Evolutionary conservation across 2,797 vertebrate species (phyloP), one percentile per base, ranked within the genome.

Genomic region (Acropternis orthonyx): DNA sequence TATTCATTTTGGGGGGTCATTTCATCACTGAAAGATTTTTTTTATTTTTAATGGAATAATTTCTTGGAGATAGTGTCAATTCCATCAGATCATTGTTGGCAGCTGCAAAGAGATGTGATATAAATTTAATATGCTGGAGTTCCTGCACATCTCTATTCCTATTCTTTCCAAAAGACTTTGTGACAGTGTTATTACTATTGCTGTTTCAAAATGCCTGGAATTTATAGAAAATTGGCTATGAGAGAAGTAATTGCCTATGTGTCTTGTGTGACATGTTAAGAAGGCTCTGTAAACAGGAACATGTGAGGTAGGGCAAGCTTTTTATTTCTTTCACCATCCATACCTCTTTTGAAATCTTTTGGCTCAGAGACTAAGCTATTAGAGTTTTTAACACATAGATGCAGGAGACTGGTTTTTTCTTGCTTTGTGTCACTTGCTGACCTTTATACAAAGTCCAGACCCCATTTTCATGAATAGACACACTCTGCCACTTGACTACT

Each of bases 1-100:
- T 67, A 1, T 34, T 74, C 1, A 26, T n/a, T 80, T 73, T 12
- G 1, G 2, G 4, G 1, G 6, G 2, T 4, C 1, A 20, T 74
- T 74, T 74, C 14, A 43, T 58, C 19, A 73, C 14, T 39, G 12
- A 1, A 22, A 2, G 34, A 9, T 43, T 66, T 46, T 41, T 66
- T 82, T 78, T 68, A 23, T 58, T 92, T 72, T 83, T 32, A 49
- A 67, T 34, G 6, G 8, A 74, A 22, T 58, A 23, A 30, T 68
- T 82, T 89, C 9, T 30, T 51, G 71, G 13, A 66, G 12, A 32
- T 18, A 17, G 4, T 44, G 20, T 26, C 46, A 43, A 58, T 73
- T 73, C 76, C 14, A 32, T 66, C 32, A 24, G 6, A 17, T 37
- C 10, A 79, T 79, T 62, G 2, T 11, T 66, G 43, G 32, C 7